Base-by-base conservation (phyloP, 1,140 invertebrate genomes). In the Caenorhabditis brenneri region DNA sequence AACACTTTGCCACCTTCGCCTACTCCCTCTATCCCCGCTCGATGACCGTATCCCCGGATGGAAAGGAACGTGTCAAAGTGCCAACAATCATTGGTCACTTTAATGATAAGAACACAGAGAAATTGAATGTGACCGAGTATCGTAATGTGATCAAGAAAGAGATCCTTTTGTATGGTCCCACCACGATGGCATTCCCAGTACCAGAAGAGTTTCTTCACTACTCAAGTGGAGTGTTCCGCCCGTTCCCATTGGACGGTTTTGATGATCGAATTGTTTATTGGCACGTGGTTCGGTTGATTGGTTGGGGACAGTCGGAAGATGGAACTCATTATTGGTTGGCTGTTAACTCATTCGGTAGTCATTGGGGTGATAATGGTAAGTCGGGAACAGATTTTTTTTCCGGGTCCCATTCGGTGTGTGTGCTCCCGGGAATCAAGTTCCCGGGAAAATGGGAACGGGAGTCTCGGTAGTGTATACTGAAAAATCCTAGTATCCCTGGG, bases 121-220 rank as follows among this genome's bases (percentile, higher is more conserved):
- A 82, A 42, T 27, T 48, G 58, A 60, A 60, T 39, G 27, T 74
- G 55, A 46, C 55, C 10, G 80, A 80, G 9, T 69, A 60, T 29
- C 69, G 79, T 15, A 80, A 53, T 24, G 88, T 90, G 33, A 88
- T 90, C 27, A 87, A 88, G 65, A 90, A 90, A 53, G 89, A 90
- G 36, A 65, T 90, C 16, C 84, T 84, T n/a, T 83, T 90, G 7
- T 89, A 69, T 81, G 89, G 89, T 33, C 90, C 89, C 7, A 90
- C 89, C 2, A 90, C 89, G 12, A 86, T 90, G 84, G 89, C 89
- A 51, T 89, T 90, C 79, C 89, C 89, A 10, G 86, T 91, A 12
- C 91, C 89, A 4, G 89, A 90, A 87, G 89, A 90, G 58, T 90
- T 90, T 60, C 81, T 90, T 9, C 89, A 90, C 79, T 90, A 90